Percentiles rank a stretch among this genome's conserved stretches.
These are phyloP conservation scores for Catostomus latipinnis DNA, from an alignment of 2,797 vertebrate species.

Conservation along the genomic window DNA sequence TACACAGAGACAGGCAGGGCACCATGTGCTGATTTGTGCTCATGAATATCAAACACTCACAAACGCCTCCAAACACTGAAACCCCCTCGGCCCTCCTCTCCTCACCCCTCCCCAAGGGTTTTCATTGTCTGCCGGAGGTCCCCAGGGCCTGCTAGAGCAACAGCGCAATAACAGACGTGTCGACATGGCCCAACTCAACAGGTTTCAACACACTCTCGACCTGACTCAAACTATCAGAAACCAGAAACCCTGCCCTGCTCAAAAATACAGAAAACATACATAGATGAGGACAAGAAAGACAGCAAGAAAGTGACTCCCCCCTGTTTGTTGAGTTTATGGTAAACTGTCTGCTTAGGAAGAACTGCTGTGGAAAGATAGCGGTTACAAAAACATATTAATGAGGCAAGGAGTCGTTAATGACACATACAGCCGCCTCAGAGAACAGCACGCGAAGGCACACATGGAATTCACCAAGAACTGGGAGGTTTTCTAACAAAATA, in stretches of 20 bases:
- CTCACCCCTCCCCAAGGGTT: constrained; percentile 37
- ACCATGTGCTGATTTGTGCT: constrained; percentile 31
- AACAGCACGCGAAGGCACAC: constrained; percentile 8
- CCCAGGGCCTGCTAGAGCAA: constrained; percentile 35
- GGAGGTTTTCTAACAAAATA: constrained; percentile 42
- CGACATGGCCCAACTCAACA: constrained; percentile 28
- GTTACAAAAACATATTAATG: constrained; percentile 63
- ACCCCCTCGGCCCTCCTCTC: constrained; percentile 9
- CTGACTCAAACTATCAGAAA: constrained; percentile 25
- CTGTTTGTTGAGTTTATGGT: constrained; percentile 48
- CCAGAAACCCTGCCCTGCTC: constrained; percentile 28
- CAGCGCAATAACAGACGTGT: not conserved
- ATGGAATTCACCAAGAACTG: constrained; percentile 47
- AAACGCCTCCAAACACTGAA: constrained; percentile 29
- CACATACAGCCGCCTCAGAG: constrained; percentile 34
- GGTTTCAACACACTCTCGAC: constrained; percentile 39
- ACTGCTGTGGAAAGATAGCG: constrained; percentile 69
- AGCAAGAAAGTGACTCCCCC: constrained; percentile 6
- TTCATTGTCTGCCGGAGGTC: constrained; percentile 36
- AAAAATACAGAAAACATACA: constrained; percentile 1
- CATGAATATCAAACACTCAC: constrained; percentile 54
- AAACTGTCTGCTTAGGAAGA: constrained; percentile 70
- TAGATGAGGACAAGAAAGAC: not conserved
- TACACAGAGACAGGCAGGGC: constrained; percentile 42
- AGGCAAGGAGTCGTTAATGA: constrained; percentile 40